Percentiles rank a stretch among this genome's conserved stretches.
These are phyloP conservation scores for Styela plicata DNA, from an alignment of 23 tunicate genomes.

Conservation along the genomic window DNA sequence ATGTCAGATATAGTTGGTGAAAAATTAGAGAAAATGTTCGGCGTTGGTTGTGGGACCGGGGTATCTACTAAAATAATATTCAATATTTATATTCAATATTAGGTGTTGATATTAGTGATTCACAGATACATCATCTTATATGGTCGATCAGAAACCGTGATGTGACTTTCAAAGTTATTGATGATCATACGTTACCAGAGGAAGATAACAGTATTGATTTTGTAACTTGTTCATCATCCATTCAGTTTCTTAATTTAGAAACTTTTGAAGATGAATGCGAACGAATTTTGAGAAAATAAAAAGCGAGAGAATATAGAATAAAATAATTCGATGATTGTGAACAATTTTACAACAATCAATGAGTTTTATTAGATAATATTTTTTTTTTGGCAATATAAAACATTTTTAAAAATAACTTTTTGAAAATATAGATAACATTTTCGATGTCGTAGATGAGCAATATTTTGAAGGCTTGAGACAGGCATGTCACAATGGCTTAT, in stretches of 20 bases:
- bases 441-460: too few species aligned
- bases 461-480: too few species aligned
- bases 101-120: slow-evolving; percentile 10
- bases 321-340: too few species aligned
- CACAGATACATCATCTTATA: neutral
- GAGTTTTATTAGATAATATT: too few species aligned
- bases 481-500: too few species aligned
- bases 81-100: neutral
- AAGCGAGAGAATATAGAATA: too few species aligned
- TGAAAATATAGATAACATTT: too few species aligned
- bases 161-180: slow-evolving; percentile 5
- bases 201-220: neutral
- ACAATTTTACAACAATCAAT: too few species aligned
- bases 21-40: neutral
- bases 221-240: neutral
- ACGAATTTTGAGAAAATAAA: slow-evolving; percentile 3
- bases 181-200: slow-evolving; percentile 1
- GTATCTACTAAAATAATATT: neutral
- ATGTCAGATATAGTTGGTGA: too few species aligned
- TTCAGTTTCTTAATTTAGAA: neutral
- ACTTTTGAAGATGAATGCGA: slow-evolving; percentile 6
- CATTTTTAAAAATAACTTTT: too few species aligned
- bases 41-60: slow-evolving; percentile 11
- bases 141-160: neutral
- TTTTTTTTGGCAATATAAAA: too few species aligned